These are phyloP conservation scores for Chironomus striatipennis DNA, from an alignment of 1,140 invertebrate species.

Conservation along the genomic window DNA sequence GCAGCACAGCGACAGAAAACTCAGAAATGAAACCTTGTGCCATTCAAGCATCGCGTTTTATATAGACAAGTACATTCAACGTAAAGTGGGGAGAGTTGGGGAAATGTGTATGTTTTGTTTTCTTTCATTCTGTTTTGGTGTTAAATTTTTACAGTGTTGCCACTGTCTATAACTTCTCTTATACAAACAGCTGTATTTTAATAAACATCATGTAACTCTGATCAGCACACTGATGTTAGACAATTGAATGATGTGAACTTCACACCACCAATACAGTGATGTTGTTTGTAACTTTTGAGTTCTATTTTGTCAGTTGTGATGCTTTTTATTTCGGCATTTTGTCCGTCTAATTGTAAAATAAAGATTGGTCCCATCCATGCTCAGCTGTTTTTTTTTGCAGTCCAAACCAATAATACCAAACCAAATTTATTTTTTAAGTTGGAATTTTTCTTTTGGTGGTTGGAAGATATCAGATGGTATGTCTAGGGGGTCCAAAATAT, in stretches of 20 bases:
- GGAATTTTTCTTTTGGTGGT: no score
- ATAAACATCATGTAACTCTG: not conserved
- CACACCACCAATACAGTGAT: not conserved
- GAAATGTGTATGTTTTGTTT: not conserved
- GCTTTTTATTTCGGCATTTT: no score
- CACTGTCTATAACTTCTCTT: not conserved
- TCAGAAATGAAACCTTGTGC: constrained; percentile 12
- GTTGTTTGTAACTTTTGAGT: no score
- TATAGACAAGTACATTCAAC: not conserved
- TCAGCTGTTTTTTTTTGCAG: no score
- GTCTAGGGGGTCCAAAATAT: no score
- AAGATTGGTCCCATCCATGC: no score
- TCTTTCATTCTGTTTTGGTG: not conserved
- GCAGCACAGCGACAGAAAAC: constrained; percentile 11
- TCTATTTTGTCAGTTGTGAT: no score
- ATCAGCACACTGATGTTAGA: not conserved
- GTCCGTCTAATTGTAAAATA: no score
- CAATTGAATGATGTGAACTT: not conserved
- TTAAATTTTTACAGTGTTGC: not conserved
- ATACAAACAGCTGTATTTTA: not conserved
- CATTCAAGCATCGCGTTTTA: constrained; percentile 1
- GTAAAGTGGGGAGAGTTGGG: constrained; percentile 4
- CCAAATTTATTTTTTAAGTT: no score
- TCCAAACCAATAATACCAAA: no score
- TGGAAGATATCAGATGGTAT: no score